Evolutionary conservation across 2,888 invertebrate genomes (phyloP).

Genomic region (Acronicta leporina): DNA sequence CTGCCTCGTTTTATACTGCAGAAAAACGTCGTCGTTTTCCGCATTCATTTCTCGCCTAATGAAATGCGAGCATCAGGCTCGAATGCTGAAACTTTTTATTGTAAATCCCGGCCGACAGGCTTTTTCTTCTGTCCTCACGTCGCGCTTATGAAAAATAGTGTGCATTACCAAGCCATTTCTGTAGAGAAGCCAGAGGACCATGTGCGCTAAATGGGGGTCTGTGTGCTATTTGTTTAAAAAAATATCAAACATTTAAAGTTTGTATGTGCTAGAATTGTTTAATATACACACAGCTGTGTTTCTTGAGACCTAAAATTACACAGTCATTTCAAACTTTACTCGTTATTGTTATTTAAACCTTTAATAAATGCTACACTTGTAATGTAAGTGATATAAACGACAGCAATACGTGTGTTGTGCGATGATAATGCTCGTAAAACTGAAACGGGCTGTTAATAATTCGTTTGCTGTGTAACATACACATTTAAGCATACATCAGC

Average conservation of each 20-base stretch:
- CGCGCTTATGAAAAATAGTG: conserved; percentile 78
- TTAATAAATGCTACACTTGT: conserved; percentile 35
- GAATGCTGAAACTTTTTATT: conserved; percentile 77
- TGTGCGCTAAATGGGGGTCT: conserved; percentile 25
- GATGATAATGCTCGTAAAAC: conserved; percentile 40
- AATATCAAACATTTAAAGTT: conserved; percentile 18
- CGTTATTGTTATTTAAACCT: conserved; percentile 42
- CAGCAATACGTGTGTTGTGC: conserved; percentile 30
- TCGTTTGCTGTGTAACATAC: conserved; percentile 23
- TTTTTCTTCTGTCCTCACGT: conserved; percentile 74
- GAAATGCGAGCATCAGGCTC: conserved; percentile 78
- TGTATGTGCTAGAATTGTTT: conserved; percentile 12
- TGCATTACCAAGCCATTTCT: conserved; percentile 66
- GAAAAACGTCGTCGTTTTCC: conserved; percentile 74
- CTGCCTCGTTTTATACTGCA: conserved; percentile 63
- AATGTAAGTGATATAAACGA: conserved; percentile 32
- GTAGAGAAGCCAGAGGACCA: conserved; percentile 56
- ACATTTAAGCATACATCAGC: conserved; percentile 36
- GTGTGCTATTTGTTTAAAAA: conserved; percentile 24
- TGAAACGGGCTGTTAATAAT: conserved; percentile 33
- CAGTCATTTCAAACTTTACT: conserved; percentile 37
- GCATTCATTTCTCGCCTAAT: conserved; percentile 80
- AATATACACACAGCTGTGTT: conserved; percentile 28
- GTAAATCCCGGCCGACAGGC: conserved; percentile 70
- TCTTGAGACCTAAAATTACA: conserved; percentile 25